Evolutionary conservation across 2,113 vertebrate species (phyloP).

Genomic region (Nannobrachium achirus): DNA sequence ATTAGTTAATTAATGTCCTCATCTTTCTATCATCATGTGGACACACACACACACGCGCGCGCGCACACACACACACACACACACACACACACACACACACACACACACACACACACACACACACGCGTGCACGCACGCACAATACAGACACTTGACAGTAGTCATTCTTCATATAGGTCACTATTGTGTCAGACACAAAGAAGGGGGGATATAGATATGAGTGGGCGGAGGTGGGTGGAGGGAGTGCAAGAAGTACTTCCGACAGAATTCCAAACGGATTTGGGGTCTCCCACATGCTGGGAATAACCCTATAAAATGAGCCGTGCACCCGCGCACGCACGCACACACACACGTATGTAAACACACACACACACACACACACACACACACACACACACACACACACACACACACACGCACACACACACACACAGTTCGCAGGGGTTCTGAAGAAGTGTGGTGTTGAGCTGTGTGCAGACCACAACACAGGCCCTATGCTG

Average conservation of each 20-base stretch:
- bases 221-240: constrained; percentile 22
- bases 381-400: constrained; percentile 42
- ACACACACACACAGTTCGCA: constrained; percentile 60
- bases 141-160: constrained; percentile 36
- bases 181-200: constrained; percentile 52
- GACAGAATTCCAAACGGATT: constrained; percentile 27
- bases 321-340: constrained; percentile 7
- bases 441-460: constrained; percentile 73
- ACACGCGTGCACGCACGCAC: background rate
- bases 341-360: background rate
- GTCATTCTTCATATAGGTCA: constrained; percentile 26
- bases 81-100: constrained; percentile 10
- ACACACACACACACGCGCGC: too few relatives aligned
- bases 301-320: constrained; percentile 49
- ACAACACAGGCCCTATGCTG: constrained; percentile 83
- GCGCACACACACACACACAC: constrained; percentile 11
- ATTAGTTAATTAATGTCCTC: too few relatives aligned
- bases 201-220: constrained; percentile 38
- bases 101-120: constrained; percentile 13
- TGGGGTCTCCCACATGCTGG: constrained; percentile 43
- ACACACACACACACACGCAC: constrained; percentile 27
- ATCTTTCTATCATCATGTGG: too few relatives aligned
- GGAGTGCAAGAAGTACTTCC: constrained; percentile 49
- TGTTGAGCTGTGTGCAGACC: constrained; percentile 76
- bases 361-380: constrained; percentile 15